These are phyloP conservation scores for Cyprinodon tularosa DNA, from an alignment of 2,113 vertebrate genomes.

Conservation along the genomic window DNA sequence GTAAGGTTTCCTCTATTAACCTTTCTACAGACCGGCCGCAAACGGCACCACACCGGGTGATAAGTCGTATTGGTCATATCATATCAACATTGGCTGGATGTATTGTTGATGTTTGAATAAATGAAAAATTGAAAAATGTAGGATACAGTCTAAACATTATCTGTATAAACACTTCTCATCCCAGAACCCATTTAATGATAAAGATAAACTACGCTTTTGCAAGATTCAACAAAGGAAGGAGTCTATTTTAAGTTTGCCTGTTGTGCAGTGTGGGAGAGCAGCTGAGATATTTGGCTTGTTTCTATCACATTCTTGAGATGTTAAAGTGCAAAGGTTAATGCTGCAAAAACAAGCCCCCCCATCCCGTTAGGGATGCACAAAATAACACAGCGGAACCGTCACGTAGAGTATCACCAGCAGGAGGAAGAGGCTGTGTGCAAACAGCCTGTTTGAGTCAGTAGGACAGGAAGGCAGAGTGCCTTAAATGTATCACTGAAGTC, in stretches of 20 bases:
- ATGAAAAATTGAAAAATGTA: background rate
- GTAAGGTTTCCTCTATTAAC: background rate
- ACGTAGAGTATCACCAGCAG: constrained; percentile 12
- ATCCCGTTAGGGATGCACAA: constrained; percentile 29
- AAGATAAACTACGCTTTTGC: constrained; percentile 53
- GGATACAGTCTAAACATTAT: background rate
- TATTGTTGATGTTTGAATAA: background rate
- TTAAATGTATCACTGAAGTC: background rate
- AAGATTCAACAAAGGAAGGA: constrained; percentile 52
- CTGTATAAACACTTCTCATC: constrained; percentile 2
- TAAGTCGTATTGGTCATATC: background rate
- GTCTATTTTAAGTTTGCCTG: constrained; percentile 71
- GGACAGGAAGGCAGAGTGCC: constrained; percentile 10
- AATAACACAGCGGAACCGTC: constrained; percentile 18
- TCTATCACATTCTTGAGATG: constrained; percentile 77
- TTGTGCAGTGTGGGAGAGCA: constrained; percentile 80
- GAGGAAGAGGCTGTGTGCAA: constrained; percentile 21
- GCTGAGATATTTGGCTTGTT: constrained; percentile 73
- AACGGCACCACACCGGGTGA: background rate
- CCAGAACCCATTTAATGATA: constrained; percentile 32
- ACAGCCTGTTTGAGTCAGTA: background rate
- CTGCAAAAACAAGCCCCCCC: constrained; percentile 60
- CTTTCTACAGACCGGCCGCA: too few relatives aligned
- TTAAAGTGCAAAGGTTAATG: constrained; percentile 77
- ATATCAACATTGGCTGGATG: background rate